Base-by-base conservation (phyloP, 2,113 vertebrate genomes). In the Gopherus evgoodei region DNA sequence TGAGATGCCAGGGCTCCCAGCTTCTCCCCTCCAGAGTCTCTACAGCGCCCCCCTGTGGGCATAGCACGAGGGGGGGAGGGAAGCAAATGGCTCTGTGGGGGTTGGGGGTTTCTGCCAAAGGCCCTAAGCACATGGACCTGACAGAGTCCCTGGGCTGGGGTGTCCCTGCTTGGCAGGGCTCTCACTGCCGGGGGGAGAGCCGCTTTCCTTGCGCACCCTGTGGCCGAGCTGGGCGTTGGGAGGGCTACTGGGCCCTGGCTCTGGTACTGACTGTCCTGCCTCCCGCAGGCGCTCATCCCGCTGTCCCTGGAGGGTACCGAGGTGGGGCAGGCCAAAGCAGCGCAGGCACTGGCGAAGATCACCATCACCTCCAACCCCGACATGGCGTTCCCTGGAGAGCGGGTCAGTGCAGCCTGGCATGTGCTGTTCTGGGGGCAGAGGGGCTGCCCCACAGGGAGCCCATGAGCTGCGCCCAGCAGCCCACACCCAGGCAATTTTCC, bases 351-450 rank as follows among this genome's bases (percentile, higher is more conserved):
- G 35, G 99, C 99, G 35, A 99, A 99, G 98, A 99, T 99, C 91
- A 98, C 99, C 90, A 99, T 99, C 96, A 99, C 99, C 12, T 99
- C 99, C 35, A 99, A 99, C 95, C 99, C 99, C 0, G 99, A 99
- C 97, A 99, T 99, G 96, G 99, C 99, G 0, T 99, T 99, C 88
- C 99, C 99, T 0, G 99, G 99, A 29, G 99, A 99, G 97, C 98
- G 99, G 97, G 99, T 99, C 31, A 92, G 98, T 7, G 17, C 8
- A 2, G 3, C 11, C 0, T 2, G 75, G 53, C 54, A 79, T 17
- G 0, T 44, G 24, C n/a, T 4, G 11, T 9, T 16, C 57, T 50
- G 22, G 7, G 47, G 47, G 0, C 3, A 50, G 2, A 1, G 19
- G 29, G 8, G n/a, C 57, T 82, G 90, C 49, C 2, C 2, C 2